phyloP scores from a whole-genome alignment of 2,797 vertebrate species.

The Alcedo atthis region DNA sequence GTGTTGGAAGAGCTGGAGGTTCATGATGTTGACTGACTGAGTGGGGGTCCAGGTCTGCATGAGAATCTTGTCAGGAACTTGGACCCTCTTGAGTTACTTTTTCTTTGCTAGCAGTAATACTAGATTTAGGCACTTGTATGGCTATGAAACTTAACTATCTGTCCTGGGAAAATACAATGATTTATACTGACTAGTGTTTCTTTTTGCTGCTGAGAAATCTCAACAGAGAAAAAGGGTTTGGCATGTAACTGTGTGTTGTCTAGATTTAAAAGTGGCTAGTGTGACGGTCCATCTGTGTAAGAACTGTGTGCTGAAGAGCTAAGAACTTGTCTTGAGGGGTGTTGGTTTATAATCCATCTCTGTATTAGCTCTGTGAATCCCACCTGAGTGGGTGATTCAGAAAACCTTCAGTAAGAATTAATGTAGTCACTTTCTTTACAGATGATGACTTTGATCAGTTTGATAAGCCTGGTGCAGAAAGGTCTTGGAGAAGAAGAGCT shows the following conservation, averaged over 20 bases:
- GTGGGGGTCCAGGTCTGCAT: not conserved
- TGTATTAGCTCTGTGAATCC: not conserved
- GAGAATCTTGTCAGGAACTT: not conserved
- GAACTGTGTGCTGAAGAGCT: not conserved
- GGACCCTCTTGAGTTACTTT: not conserved
- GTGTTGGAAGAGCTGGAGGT: not conserved
- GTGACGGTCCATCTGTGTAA: not conserved
- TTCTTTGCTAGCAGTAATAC: not conserved
- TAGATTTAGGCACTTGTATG: not conserved
- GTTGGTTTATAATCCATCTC: not conserved
- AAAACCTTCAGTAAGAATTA: constrained; percentile 7
- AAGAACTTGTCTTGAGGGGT: not conserved
- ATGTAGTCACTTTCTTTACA: constrained; percentile 67
- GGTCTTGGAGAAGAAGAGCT: constrained; percentile 92
- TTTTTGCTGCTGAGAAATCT: not conserved
- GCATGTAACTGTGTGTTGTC: not conserved
- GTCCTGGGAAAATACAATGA: not conserved
- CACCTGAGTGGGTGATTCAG: not conserved
- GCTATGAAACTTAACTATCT: not conserved
- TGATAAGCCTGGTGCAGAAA: constrained; percentile 96
- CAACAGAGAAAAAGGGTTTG: not conserved
- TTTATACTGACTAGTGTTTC: not conserved
- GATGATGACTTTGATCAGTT: constrained; percentile 95
- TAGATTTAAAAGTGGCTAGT: not conserved
- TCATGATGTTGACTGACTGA: rapidly evolving